A percentile compares a stretch with the other conserved stretches of the same genome.
Conservation (phyloP, 2,113 vertebrate genomes). For the Empidonax alnorum region DNA sequence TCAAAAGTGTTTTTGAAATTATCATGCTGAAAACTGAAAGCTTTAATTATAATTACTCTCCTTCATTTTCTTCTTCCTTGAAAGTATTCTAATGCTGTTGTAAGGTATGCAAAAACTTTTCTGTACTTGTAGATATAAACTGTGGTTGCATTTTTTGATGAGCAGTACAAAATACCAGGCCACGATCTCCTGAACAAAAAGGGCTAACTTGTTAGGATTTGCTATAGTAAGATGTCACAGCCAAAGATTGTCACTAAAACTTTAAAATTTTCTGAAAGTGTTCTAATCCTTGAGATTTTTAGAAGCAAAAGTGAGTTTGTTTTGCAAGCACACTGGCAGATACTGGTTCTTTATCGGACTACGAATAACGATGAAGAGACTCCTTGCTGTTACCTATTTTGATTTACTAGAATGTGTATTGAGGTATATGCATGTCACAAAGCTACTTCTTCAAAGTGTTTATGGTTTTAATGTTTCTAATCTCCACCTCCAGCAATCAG, state of each 20-base stretch:
- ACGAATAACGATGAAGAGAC: not conserved
- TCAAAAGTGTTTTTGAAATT: conserved; percentile 70
- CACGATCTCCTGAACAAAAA: not conserved
- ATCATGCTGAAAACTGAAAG: conserved; percentile 52
- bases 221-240: not conserved
- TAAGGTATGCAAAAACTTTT: conserved; percentile 17
- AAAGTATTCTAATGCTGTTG: conserved; percentile 31
- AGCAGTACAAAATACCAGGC: not conserved
- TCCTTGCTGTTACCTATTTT: not conserved
- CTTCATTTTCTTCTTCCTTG: conserved; percentile 39
- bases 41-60: conserved; percentile 65
- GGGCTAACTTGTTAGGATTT: not conserved
- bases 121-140: not conserved
- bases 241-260: not conserved
- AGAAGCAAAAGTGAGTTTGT: not conserved
- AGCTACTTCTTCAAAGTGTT: not conserved
- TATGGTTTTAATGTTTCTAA: not conserved
- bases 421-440: not conserved
- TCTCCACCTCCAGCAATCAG: not conserved
- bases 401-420: not conserved
- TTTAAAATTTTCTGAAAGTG: not conserved
- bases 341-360: not conserved
- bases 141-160: not conserved
- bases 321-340: not conserved
- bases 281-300: not conserved